These are phyloP conservation scores for Alectoris magna DNA, from an alignment of 2,797 vertebrate species.

Conservation along the genomic window DNA sequence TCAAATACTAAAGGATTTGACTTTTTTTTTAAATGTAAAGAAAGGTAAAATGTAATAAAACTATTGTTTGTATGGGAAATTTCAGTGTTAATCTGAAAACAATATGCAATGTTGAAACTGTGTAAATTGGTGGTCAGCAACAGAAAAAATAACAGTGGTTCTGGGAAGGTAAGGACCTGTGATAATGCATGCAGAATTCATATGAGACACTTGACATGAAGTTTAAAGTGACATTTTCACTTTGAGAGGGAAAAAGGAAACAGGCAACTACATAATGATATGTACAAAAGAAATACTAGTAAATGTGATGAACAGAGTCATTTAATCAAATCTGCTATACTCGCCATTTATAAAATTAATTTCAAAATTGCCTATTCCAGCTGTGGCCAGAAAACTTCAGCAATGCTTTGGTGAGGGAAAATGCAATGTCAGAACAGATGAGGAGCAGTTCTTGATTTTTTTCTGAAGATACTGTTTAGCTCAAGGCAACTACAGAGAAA, in stretches of 20 bases:
- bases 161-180: constrained; percentile 15
- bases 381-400: background rate
- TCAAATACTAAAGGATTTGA: constrained; percentile 65
- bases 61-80: constrained; percentile 63
- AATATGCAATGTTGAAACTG: constrained; percentile 49
- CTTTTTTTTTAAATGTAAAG: constrained; percentile 35
- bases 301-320: background rate
- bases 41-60: constrained; percentile 67
- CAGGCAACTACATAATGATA: background rate
- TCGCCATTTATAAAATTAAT: background rate
- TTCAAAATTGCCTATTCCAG: background rate
- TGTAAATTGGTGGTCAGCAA: constrained; percentile 48
- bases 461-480: constrained; percentile 21
- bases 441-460: background rate
- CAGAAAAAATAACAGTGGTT: constrained; percentile 34
- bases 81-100: constrained; percentile 60
- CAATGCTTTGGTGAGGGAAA: background rate
- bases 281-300: background rate
- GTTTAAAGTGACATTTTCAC: background rate
- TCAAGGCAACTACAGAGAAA: background rate
- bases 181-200: constrained; percentile 16
- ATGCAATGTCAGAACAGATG: background rate
- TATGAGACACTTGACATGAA: background rate
- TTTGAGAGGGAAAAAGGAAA: background rate
- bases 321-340: background rate